These are phyloP conservation scores for Nycticryphes semicollaris DNA, from an alignment of 2,113 vertebrate species.

Conservation along the genomic window DNA sequence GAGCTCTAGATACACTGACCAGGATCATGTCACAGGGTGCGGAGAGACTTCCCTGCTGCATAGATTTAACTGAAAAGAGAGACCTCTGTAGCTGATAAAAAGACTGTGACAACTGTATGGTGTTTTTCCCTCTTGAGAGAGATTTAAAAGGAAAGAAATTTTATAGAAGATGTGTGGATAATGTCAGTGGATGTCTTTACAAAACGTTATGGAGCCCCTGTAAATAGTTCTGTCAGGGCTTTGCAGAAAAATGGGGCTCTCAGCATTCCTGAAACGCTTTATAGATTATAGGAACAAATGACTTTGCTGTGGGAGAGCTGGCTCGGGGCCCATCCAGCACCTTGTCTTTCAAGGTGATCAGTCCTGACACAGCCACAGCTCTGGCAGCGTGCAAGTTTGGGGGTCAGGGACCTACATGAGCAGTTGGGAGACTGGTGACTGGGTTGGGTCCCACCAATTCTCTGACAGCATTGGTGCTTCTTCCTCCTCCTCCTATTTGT, in stretches of 20 bases:
- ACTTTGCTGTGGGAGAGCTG: neutral
- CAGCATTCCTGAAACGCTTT: neutral
- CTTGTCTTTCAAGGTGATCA: neutral
- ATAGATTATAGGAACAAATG: neutral
- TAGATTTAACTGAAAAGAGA: neutral
- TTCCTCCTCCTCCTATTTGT: neutral
- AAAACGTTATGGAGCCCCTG: neutral
- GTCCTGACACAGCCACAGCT: accelerated
- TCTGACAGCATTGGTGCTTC: too few relatives aligned
- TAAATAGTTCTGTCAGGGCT: neutral
- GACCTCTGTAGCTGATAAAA: neutral
- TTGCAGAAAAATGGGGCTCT: neutral
- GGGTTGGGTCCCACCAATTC: accelerated
- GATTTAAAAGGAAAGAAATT: neutral
- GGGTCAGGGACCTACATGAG: accelerated
- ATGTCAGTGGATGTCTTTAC: neutral
- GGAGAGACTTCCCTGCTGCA: neutral
- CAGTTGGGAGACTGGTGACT: neutral
- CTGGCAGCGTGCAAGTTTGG: accelerated
- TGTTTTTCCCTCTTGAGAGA: neutral
- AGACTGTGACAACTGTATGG: neutral
- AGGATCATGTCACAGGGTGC: neutral
- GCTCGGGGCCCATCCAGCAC: neutral
- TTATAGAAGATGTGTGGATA: neutral
- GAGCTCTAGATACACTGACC: accelerated